Evolutionary conservation across 2,888 invertebrate species (phyloP), one percentile per base, ranked within the genome.

Genomic region (Alitta virens): DNA sequence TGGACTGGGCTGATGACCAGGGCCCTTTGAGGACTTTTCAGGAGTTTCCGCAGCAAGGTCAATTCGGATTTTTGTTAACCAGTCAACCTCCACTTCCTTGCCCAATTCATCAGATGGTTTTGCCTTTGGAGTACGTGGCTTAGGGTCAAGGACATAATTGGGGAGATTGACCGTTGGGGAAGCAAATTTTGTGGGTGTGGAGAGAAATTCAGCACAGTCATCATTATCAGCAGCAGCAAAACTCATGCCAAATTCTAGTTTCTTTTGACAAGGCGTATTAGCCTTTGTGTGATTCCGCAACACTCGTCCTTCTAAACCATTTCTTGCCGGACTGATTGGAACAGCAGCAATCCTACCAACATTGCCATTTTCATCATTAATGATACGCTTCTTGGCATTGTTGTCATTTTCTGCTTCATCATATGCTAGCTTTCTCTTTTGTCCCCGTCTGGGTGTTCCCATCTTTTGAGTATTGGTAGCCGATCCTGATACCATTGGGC

Each of bases 81-180:
- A 46, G n/a, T 46, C 46, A 46, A 21, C 33, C 33, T 33, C 33
- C 33, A 33, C 18, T 46, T n/a, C 21, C 46, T 21, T 46, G 21
- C n/a, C 7, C n/a, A 7, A 18, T 7, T 46, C 46, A 16, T 5
- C 46, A 5, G 46, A 3, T 9, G 21, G 7, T 46, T 46, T 21
- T 7, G 46, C 46, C n/a, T n/a, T 21, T 2, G 64, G 64, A 14
- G 64, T 62, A n/a, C 64, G 33, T 23, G 61, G 64, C 26, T 62
- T 26, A 9, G 64, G 64, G 26, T 64, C 50, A 1, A 62, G 21
- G 23, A 64, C 64, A 62, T 64, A 64, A 49, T 64, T 64, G 21
- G 64, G 64, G n/a, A 64, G 51, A 26, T 62, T 58, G 33, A 53
- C 27, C 2, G 64, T 64, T 1, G 62, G 64, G 1, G 64, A 64